Evolutionary conservation across 2,888 invertebrate genomes (phyloP).

Genomic region (Sphaeridia pumilis): DNA sequence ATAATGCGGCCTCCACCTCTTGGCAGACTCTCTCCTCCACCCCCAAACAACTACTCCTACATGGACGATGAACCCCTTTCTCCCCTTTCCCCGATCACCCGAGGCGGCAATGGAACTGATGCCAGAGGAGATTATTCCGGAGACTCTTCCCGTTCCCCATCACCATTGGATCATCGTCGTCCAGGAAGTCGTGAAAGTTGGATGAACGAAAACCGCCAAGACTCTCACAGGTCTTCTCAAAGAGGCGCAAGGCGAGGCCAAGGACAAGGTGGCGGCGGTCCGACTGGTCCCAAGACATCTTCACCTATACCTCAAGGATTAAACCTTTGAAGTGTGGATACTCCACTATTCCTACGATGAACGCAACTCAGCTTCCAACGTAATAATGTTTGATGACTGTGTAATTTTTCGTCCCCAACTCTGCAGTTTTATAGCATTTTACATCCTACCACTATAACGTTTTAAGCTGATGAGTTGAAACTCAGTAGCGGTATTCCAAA

Average conservation of each 20-base stretch:
- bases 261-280: slow-evolving; percentile 13
- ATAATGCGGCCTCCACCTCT: slow-evolving; percentile 31
- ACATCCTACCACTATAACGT: no score
- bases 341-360: no score
- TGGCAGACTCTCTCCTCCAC: slow-evolving; percentile 28
- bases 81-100: no score
- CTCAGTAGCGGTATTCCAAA: no score
- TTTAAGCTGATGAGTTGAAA: no score
- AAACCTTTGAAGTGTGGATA: slow-evolving; percentile 23
- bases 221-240: slow-evolving; percentile 14
- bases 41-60: slow-evolving; percentile 24
- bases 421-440: no score
- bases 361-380: no score
- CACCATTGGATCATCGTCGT: slow-evolving; percentile 15
- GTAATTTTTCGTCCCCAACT: no score
- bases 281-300: slow-evolving; percentile 28
- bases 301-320: slow-evolving; percentile 29
- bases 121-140: slow-evolving; percentile 16
- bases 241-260: slow-evolving; percentile 15
- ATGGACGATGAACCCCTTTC: slow-evolving; percentile 12
- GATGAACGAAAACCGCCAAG: slow-evolving; percentile 14
- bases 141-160: slow-evolving; percentile 24
- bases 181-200: slow-evolving; percentile 15
- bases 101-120: slow-evolving; percentile 1
- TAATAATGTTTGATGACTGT: no score